A percentile compares a stretch with the other conserved stretches of the same genome.
Evolutionary conservation across 2,113 vertebrate species (phyloP).

Genomic region (Zosterops japonicus): DNA sequence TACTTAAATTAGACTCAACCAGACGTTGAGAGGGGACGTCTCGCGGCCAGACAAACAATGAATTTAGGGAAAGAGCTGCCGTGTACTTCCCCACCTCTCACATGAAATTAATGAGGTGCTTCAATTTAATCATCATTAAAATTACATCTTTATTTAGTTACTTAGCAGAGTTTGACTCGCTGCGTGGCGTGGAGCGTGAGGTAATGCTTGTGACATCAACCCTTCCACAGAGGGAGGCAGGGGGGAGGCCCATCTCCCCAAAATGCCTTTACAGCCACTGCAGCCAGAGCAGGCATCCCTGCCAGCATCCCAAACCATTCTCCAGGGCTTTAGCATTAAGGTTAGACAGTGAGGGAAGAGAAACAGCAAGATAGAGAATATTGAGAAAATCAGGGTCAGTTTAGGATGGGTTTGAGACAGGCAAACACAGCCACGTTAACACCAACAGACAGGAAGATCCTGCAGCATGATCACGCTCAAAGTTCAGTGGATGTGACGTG

Average conservation of each 20-base stretch:
- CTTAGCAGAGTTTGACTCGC: conserved; percentile 68
- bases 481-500: neutral
- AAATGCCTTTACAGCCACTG: neutral
- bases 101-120: conserved; percentile 78
- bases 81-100: conserved; percentile 68
- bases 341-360: neutral
- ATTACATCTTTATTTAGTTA: conserved; percentile 72
- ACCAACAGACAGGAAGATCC: neutral
- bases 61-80: conserved; percentile 60
- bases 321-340: neutral
- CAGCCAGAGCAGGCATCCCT: accelerated
- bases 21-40: conserved; percentile 59
- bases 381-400: neutral
- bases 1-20: conserved; percentile 76
- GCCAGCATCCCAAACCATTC: neutral
- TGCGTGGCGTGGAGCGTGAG: neutral
- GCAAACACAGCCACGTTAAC: neutral
- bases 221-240: neutral
- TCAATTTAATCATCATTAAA: conserved; percentile 71
- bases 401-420: neutral
- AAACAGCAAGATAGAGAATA: neutral
- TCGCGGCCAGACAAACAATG: conserved; percentile 68
- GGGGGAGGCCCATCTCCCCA: neutral
- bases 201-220: neutral
- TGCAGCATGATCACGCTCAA: neutral